phyloP scores from a whole-genome alignment of 1,140 invertebrate genomes.

The Alviniconcha marisindica region DNA sequence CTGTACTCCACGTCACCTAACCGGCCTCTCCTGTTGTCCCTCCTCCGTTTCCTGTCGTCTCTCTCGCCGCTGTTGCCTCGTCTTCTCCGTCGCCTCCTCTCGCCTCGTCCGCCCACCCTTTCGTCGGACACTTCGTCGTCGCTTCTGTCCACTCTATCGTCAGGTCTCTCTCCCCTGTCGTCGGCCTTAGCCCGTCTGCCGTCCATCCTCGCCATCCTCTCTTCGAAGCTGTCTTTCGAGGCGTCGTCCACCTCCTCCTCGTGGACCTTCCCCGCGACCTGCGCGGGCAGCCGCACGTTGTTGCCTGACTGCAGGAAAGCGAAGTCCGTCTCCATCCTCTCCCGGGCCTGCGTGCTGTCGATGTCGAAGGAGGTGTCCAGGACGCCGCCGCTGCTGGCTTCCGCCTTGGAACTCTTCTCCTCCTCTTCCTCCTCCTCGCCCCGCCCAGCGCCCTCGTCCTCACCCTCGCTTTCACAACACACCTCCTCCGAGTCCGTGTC shows the following conservation, averaged over 20 bases:
- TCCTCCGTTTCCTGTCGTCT: neutral
- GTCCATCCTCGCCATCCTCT: neutral
- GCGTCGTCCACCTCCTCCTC: too few species aligned
- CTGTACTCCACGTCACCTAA: neutral
- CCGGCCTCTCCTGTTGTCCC: neutral
- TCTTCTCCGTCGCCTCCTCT: slow-evolving; percentile 9
- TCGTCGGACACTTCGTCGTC: neutral
- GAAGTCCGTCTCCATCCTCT: neutral
- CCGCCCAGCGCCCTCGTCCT: neutral
- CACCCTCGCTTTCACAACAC: too few species aligned
- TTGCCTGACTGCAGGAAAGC: neutral
- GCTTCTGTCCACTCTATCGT: neutral
- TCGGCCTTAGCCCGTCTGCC: neutral
- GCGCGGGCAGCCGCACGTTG: neutral
- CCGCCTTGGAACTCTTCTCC: slow-evolving; percentile 5
- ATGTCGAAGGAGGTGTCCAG: neutral
- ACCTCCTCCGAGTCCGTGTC: neutral
- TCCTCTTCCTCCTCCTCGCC: too few species aligned
- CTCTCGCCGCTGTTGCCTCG: neutral
- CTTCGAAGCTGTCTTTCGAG: too few species aligned
- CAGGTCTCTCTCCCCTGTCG: neutral
- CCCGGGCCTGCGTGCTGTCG: neutral
- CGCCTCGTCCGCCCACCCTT: neutral
- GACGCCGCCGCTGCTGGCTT: neutral
- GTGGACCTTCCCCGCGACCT: too few species aligned